Evolutionary conservation across 2,888 invertebrate species (phyloP), one percentile per base, ranked within the genome.

Genomic region (Silvanus unidentatus): DNA sequence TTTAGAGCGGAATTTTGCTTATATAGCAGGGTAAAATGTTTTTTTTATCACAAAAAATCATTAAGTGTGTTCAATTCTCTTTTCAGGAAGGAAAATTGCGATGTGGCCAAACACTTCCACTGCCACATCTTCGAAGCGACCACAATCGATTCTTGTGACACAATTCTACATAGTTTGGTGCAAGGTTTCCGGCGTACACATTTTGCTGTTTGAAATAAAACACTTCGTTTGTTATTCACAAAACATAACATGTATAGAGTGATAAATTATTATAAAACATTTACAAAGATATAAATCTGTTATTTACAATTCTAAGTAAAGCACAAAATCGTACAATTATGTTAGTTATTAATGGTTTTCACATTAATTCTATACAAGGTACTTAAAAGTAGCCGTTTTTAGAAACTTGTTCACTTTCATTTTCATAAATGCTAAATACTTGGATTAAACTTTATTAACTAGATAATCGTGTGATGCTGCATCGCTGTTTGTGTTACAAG

Each of bases 11-110:
- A 74, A 78, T 62, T 79, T 81, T 66, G 79, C 78, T 16, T 82
- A 78, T 58, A 77, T 81, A 56, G 77, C 80, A 34, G 80, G 81
- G 81, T 81, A 68, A 69, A 65, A 39, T 16, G n/a, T 8, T 35
- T 47, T 30, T 41, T 5, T 36, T 11, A 6, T 41, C 12, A 10
- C 8, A 28, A 28, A 28, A 28, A 28, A 28, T 9, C 8, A 28
- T 28, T 28, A 9, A 12, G 8, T 13, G 5, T 15, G 8, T 16
- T 10, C 2, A 11, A 34, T n/a, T 28, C 29, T 39, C 14, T 28
- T 68, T 69, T 41, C 60, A 76, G 75, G 11, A 69, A 76, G 44
- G 71, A 73, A 43, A 73, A 70, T 52, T 76, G 75, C 49, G 73
- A 70, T 54, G 49, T 69, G 40, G 73, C 76, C 27, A 71, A 68